These are phyloP conservation scores for Nematopogon swammerdamellus DNA, from an alignment of 2,888 invertebrate genomes.

Conservation along the genomic window DNA sequence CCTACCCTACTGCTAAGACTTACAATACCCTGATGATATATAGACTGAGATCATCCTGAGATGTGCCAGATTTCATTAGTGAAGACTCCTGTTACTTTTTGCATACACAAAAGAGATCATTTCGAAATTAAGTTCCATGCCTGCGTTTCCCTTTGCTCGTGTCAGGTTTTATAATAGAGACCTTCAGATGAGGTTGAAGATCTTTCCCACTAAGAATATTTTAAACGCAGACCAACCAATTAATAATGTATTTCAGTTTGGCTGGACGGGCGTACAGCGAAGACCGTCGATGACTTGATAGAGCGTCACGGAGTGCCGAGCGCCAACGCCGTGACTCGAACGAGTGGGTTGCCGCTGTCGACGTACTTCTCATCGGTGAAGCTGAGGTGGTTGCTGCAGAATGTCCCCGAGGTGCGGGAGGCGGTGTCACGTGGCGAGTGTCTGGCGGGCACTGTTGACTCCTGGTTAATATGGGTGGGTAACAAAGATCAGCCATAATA, in stretches of 20 bases:
- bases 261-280: constrained; percentile 86
- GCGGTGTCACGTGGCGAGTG: constrained; percentile 69
- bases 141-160: too few species aligned
- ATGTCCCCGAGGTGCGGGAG: constrained; percentile 69
- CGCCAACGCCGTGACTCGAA: constrained; percentile 35
- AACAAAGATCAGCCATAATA: background rate
- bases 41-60: too few species aligned
- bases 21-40: too few species aligned
- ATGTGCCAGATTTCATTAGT: too few species aligned
- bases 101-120: too few species aligned
- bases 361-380: constrained; percentile 97
- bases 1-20: too few species aligned
- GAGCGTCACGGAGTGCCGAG: constrained; percentile 36
- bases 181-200: too few species aligned
- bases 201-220: too few species aligned
- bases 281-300: constrained; percentile 72
- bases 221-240: too few species aligned
- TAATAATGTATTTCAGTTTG: constrained; percentile 83
- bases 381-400: constrained; percentile 89
- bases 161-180: too few species aligned
- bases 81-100: too few species aligned
- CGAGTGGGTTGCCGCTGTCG: constrained; percentile 90
- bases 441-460: constrained; percentile 87
- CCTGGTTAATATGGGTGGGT: constrained; percentile 91
- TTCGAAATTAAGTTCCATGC: too few species aligned